Evolutionary conservation across 1,140 invertebrate genomes (phyloP), one percentile per base, ranked within the genome.

Genomic region (Aphis gossypii): DNA sequence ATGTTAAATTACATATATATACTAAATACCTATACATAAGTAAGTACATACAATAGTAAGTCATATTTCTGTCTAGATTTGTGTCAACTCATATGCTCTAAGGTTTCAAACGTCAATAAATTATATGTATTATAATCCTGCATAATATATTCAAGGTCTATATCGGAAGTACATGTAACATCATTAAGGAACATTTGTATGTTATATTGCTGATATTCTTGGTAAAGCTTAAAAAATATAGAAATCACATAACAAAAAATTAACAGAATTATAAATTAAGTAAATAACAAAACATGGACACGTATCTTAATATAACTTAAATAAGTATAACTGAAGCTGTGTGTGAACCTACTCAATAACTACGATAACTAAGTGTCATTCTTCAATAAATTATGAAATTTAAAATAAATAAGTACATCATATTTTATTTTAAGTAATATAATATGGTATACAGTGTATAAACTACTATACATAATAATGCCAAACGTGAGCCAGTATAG

Each of bases 31-130:
- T 82, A 82, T 11, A 51, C 18, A 51, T 51, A 7, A 41, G 38
- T 41, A 41, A 41, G 38, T 41, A 41, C 38, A 41, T 41, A 1
- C 41, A 14, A 25, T 46, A 11, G 23, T 46, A 18, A 83, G 23
- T 86, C 5, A 23, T 35, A 88, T 88, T 88, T 35, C 21, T 20
- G 48, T 88, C 35, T 38, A 21, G 8, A 20, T 87, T 88, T 35
- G 23, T 88, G 48, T 54, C n/a, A 88, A 56, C n/a, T 89, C 51
- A 89, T 89, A 90, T 41, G 18, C n/a, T 90, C 4, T 44, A 90
- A 44, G 89, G 54, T 7, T 90, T 68, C 38, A 60, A 60, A 41
- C 20, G 9, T 35, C n/a, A 89, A 25, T 46, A 44, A 41, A 48
- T n/a, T 35, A 88, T 21, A 51, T 21, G 51, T 21, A 51, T 35